Evolutionary conservation across 2,113 vertebrate species (phyloP).

Genomic region (Pseudolaguvia tuberculata): DNA sequence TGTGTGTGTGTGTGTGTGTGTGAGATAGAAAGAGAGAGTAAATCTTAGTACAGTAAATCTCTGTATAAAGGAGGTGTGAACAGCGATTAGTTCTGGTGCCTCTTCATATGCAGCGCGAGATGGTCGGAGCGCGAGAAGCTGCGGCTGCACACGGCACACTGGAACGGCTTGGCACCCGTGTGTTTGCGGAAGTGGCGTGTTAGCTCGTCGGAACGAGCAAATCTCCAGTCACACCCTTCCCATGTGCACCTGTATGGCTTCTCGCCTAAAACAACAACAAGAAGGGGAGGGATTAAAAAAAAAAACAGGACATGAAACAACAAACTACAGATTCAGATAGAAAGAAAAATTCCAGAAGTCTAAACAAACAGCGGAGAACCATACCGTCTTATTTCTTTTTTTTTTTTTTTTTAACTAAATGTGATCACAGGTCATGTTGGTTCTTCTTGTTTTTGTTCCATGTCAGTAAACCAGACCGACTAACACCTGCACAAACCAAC

Average conservation of each 20-base stretch:
- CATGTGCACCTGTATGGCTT: conserved; percentile 97
- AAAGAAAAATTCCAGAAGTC: background rate
- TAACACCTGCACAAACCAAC: conserved; percentile 2
- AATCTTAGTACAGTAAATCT: conserved; percentile 22
- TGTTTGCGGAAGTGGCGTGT: conserved; percentile 97
- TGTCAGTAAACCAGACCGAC: conserved; percentile 9
- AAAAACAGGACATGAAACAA: background rate
- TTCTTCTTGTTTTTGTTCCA: conserved; percentile 2
- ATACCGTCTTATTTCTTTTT: background rate
- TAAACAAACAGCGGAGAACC: background rate
- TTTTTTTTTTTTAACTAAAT: background rate
- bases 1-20: conserved; percentile 14
- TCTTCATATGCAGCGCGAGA: conserved; percentile 98
- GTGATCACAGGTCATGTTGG: background rate
- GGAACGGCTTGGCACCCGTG: conserved; percentile 96
- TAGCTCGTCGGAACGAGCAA: conserved; percentile 92
- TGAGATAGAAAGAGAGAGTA: too few relatives aligned
- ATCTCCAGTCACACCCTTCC: conserved; percentile 97
- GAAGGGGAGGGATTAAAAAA: background rate
- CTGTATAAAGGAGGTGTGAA: conserved; percentile 14
- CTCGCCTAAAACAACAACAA: conserved; percentile 74
- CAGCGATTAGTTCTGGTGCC: conserved; percentile 86
- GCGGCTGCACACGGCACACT: conserved; percentile 92
- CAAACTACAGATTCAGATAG: background rate
- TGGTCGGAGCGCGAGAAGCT: conserved; percentile 97